These are phyloP conservation scores for Pangasius macronema DNA, from an alignment of 2,797 vertebrate species.

Conservation along the genomic window DNA sequence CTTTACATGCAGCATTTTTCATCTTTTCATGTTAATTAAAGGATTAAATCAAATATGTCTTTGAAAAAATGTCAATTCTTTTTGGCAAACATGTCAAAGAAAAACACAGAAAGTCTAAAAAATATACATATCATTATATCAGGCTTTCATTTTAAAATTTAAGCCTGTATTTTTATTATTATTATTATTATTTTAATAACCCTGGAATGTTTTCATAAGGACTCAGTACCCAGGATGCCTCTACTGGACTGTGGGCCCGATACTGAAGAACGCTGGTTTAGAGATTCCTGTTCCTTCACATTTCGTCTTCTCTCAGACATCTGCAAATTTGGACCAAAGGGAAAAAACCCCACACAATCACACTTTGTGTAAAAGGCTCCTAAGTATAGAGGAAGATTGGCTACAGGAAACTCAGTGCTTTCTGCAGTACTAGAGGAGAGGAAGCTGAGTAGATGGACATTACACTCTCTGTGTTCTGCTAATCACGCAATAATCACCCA, in stretches of 20 bases:
- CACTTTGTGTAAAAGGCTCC: not conserved
- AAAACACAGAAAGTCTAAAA: no score
- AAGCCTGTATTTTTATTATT: no score
- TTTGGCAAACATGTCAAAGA: not conserved
- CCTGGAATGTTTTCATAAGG: not conserved
- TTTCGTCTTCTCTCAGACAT: not conserved
- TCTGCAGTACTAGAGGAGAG: not conserved
- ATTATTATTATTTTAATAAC: no score
- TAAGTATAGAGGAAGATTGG: slow-evolving; percentile 20
- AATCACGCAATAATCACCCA: slow-evolving; percentile 21
- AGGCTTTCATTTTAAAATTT: no score
- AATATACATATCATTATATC: no score
- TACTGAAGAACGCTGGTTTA: not conserved
- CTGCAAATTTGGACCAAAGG: not conserved
- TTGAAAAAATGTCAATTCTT: no score
- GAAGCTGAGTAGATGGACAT: slow-evolving; percentile 26
- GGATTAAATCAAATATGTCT: not conserved
- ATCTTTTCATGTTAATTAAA: not conserved
- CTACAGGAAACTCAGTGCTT: not conserved
- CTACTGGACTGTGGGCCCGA: not conserved
- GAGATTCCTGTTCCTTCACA: not conserved
- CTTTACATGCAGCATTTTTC: not conserved
- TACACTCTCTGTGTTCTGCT: not conserved
- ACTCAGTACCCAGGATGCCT: no score
- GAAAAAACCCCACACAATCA: not conserved